Evolutionary conservation across 2,113 vertebrate genomes (phyloP), one percentile per base, ranked within the genome.

Genomic region (Trematocara unimaculatum): DNA sequence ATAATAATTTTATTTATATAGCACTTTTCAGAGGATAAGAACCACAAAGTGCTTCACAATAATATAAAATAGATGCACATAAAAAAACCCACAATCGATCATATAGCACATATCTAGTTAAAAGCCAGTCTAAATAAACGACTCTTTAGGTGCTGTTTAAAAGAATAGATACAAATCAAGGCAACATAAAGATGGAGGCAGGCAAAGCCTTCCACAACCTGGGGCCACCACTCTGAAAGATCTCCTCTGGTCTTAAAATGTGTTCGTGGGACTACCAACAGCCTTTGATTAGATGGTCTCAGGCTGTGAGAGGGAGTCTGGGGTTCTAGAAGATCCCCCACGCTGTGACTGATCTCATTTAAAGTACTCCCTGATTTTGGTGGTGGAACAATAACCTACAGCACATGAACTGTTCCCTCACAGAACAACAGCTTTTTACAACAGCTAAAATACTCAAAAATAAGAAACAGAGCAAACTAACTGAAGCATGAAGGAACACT

Each of bases 71-170:
- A 64, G 11, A 64, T 38, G 10, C 11, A 64, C 18, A 58, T 29
- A 5, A 20, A 38, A 31, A 62, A 38, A 1, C 0, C 0, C 58
- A 62, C 29, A 62, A 7, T 33, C 3, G 1, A 62, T 62, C 15
- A 33, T 62, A 62, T 62, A 64, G 18, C 33, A 64, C 60, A 64
- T n/a, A 38, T 64, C 6, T 64, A 64, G 3, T 38, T 38, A 64
- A 38, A 64, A 64, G 4, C 9, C 60, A 7, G 60, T 38, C 31
- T 38, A n/a, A 38, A 35, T 38, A 38, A 5, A 64, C 2, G 1
- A 64, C 17, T 64, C 10, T n/a, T n/a, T n/a, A 35, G 2, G 31
- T 62, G 31, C 17, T 62, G 31, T 62, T 62, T 62, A 62, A 35
- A 62, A n/a, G 58, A 62, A 12, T 1, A 35, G 17, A 64, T 64